Evolutionary conservation across 2,797 vertebrate genomes (phyloP), one percentile per base, ranked within the genome.

Genomic region (Salmo trutta): DNA sequence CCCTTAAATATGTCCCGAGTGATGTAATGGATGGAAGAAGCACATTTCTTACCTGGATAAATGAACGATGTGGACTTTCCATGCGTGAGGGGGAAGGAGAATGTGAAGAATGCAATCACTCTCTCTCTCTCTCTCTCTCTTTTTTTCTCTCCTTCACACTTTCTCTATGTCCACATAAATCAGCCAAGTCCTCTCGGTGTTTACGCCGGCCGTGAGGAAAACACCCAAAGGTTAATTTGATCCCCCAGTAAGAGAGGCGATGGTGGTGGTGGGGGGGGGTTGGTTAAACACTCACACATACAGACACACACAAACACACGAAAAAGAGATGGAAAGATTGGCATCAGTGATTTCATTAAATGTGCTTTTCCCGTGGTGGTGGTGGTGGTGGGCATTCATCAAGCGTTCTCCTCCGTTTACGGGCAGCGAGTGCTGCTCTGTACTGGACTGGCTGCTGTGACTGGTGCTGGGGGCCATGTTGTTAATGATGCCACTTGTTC

Each of bases 201-300:
- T 83, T 84, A 74, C 68, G 77, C 36, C 77, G 82, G 80, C 56
- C 52, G 69, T 78, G 70, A 80, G 85, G 69, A 74, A 83, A 86
- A 82, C 75, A 71, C 36, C 62, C 59, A 84, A 83, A 87, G 87
- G 86, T 88, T 91, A 79, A 88, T 88, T 83, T 83, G 76, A 84
- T 83, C 72, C 75, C 12, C 56, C 19, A 10, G 67, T 82, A 74
- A 79, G 77, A 65, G 78, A 75, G 75, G 62, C 82, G 5, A 24
- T 47, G 21, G 12, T 41, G 24, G 24, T 0, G 24, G 24, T 0
- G 31, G 31, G 31, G 31, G 33, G 53, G 2, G 71, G 24, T 6
- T n/a, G n/a, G 2, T 47, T 3, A 47, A 3, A 47, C 41, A 47
- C 41, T 12, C 8, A 41, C 51, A 24, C 14, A n/a, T 36, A 36